These are phyloP conservation scores for Brachirus orientalis DNA, from an alignment of 2,113 vertebrate genomes.

Conservation along the genomic window DNA sequence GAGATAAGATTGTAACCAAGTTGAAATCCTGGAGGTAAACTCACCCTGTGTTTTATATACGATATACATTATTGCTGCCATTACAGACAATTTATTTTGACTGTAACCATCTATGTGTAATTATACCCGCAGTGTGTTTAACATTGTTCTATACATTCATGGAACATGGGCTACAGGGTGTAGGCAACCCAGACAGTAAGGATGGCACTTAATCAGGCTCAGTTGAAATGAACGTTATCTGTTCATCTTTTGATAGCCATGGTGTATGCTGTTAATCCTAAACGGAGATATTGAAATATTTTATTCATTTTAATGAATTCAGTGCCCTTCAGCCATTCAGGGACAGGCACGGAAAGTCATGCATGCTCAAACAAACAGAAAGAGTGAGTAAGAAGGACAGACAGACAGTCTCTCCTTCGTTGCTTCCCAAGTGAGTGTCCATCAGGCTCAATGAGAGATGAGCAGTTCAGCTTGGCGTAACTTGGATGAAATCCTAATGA, in stretches of 20 bases:
- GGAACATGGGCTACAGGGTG: conserved; percentile 27
- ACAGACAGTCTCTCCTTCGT: conserved; percentile 54
- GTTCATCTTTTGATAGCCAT: neutral
- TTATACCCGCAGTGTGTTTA: conserved; percentile 32
- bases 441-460: conserved; percentile 76
- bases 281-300: conserved; percentile 15
- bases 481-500: conserved; percentile 68
- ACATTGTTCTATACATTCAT: conserved; percentile 9
- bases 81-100: conserved; percentile 32
- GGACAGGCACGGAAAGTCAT: conserved; percentile 55
- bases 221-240: neutral
- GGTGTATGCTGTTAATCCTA: neutral
- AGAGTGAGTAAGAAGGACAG: conserved; percentile 53
- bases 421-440: conserved; percentile 57
- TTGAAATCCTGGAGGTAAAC: too few species aligned
- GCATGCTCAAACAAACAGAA: conserved; percentile 52
- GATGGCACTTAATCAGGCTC: conserved; percentile 1
- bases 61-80: too few species aligned
- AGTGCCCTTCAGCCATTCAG: conserved; percentile 54
- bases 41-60: too few species aligned
- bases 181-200: neutral
- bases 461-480: conserved; percentile 58
- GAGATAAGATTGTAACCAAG: too few species aligned
- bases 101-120: conserved; percentile 33
- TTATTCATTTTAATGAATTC: conserved; percentile 29